A percentile compares a stretch with the other conserved stretches of the same genome.
These are phyloP conservation scores for Trypoxylon attenuatum DNA, from an alignment of 2,888 invertebrate genomes.

Conservation along the genomic window DNA sequence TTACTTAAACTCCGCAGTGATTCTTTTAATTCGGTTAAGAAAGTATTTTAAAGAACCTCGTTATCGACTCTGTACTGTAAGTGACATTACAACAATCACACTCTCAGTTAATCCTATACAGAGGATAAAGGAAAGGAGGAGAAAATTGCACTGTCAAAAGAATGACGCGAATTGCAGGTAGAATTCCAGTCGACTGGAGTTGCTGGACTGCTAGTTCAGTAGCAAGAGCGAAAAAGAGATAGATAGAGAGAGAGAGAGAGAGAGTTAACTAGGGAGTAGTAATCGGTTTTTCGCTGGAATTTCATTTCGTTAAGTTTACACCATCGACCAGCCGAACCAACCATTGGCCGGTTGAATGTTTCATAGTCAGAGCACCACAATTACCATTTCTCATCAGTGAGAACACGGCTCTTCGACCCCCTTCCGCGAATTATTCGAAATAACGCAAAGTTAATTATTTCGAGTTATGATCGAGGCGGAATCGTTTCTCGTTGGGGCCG, in stretches of 20 bases:
- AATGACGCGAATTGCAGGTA: too few species aligned
- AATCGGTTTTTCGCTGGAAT: conserved; percentile 37
- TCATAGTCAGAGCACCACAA: conserved; percentile 22
- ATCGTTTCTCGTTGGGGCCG: conserved; percentile 26
- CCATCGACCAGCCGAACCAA: conserved; percentile 29
- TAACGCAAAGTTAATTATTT: conserved; percentile 52
- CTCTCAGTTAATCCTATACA: too few species aligned
- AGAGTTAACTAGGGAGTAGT: conserved; percentile 18
- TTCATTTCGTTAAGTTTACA: conserved; percentile 35
- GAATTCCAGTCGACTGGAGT: too few species aligned
- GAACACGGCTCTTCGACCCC: conserved; percentile 13
- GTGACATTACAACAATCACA: too few species aligned
- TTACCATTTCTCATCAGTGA: conserved; percentile 35
- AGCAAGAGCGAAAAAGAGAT: not conserved
- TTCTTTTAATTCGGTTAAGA: too few species aligned
- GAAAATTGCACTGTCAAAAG: too few species aligned
- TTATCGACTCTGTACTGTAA: too few species aligned
- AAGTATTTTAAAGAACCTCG: too few species aligned
- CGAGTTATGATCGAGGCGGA: conserved; percentile 40
- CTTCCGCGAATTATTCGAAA: conserved; percentile 43
- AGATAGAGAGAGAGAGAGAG: conserved; percentile 8
- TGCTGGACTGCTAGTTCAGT: too few species aligned
- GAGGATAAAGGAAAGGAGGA: too few species aligned
- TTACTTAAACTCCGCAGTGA: too few species aligned
- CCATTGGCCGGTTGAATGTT: conserved; percentile 43